Evolutionary conservation across 2,888 invertebrate species (phyloP).

Genomic region (Napeogenes inachia): DNA sequence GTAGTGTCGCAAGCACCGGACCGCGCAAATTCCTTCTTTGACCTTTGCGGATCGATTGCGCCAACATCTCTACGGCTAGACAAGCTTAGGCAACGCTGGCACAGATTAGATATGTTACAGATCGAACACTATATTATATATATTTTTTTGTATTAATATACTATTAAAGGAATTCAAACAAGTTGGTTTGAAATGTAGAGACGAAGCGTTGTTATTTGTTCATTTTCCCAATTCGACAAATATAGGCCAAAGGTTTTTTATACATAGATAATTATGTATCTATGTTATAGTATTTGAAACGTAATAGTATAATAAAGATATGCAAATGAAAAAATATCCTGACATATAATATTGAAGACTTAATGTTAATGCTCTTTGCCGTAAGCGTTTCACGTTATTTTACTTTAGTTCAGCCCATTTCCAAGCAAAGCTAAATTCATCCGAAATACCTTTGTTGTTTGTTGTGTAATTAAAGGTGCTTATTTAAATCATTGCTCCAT

Average conservation of each 20-base stretch:
- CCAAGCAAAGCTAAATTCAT: constrained; percentile 10
- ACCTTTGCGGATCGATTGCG: constrained; percentile 76
- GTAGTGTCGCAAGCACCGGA: constrained; percentile 70
- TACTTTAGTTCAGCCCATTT: not conserved
- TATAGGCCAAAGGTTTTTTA: no score
- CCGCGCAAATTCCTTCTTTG: constrained; percentile 75
- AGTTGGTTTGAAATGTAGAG: no score
- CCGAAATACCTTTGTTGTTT: not conserved
- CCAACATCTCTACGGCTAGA: constrained; percentile 67
- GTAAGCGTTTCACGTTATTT: constrained; percentile 4
- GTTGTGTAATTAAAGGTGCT: no score
- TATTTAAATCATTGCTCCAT: no score
- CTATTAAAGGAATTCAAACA: not conserved
- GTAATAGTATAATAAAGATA: no score
- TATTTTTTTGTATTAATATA: not conserved
- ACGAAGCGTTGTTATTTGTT: no score
- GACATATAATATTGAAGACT: not conserved
- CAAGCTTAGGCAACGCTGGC: constrained; percentile 68
- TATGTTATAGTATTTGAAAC: no score
- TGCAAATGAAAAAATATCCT: no score
- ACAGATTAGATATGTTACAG: constrained; percentile 56
- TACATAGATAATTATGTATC: no score
- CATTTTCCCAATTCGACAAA: no score
- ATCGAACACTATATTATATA: constrained; percentile 34
- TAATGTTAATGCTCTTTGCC: constrained; percentile 2